phyloP scores from a whole-genome alignment of 1,140 invertebrate genomes.

The Saccostrea cuccullata region DNA sequence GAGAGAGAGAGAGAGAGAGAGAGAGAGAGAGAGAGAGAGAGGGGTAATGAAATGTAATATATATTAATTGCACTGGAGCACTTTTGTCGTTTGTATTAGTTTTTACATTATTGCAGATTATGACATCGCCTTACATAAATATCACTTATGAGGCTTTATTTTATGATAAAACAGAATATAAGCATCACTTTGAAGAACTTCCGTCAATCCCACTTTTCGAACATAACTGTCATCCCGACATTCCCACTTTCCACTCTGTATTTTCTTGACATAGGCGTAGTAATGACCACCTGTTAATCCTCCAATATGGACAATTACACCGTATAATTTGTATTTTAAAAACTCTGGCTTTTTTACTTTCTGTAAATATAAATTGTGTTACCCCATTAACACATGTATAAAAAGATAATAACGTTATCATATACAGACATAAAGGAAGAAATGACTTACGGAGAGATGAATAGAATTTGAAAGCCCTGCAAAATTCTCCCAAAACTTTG shows the following conservation, averaged over 20 bases:
- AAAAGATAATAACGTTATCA: no score
- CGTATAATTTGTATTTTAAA: not conserved
- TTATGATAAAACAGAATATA: constrained; percentile 7
- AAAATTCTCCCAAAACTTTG: constrained; percentile 6
- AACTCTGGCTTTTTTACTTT: not conserved
- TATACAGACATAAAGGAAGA: not conserved
- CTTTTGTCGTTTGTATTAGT: no score
- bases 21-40: no score
- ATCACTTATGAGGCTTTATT: not conserved
- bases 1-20: no score
- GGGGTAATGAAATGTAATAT: no score
- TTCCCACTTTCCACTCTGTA: not conserved
- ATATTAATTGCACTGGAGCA: no score
- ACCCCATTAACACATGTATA: not conserved
- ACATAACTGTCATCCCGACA: not conserved
- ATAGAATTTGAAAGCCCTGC: not conserved
- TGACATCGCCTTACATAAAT: no score
- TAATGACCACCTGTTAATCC: not conserved
- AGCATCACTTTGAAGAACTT: not conserved
- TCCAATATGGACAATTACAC: not conserved
- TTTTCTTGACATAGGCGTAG: not conserved
- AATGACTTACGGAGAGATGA: not conserved
- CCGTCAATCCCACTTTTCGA: not conserved
- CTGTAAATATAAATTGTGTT: not conserved
- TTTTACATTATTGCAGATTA: no score